Conservation (phyloP, 2,888 invertebrate species). For the Rhamphomyia laevipes region DNA sequence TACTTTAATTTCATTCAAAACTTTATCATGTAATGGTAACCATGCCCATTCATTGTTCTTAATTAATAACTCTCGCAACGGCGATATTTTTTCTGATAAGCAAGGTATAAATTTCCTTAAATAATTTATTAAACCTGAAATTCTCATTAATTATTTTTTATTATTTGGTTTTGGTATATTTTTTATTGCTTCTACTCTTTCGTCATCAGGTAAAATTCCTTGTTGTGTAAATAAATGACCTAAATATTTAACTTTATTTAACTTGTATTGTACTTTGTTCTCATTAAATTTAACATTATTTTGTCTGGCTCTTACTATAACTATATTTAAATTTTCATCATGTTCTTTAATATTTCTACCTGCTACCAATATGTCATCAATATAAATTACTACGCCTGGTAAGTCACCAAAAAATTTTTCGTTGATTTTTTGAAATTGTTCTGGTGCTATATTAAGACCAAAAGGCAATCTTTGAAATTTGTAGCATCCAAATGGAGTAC, state of each 20-base stretch:
- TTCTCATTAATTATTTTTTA: slow-evolving; percentile 19
- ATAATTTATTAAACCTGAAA: slow-evolving; percentile 20
- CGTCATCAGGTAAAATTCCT: slow-evolving; percentile 14
- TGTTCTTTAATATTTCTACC: slow-evolving; percentile 6
- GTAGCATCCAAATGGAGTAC: slow-evolving; percentile 11
- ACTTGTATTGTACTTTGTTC: slow-evolving; percentile 14
- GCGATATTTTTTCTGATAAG: slow-evolving; percentile 8
- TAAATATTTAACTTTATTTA: slow-evolving; percentile 18
- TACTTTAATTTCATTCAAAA: background rate
- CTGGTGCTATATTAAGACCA: slow-evolving; percentile 10
- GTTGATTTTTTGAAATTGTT: slow-evolving; percentile 8
- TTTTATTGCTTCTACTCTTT: slow-evolving; percentile 9
- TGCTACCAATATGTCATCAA: slow-evolving; percentile 9
- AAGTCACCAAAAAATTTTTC: slow-evolving; percentile 6
- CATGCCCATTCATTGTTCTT: slow-evolving; percentile 17
- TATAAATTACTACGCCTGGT: slow-evolving; percentile 2
- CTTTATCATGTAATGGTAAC: background rate
- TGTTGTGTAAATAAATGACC: slow-evolving; percentile 11
- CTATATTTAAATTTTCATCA: slow-evolving; percentile 7
- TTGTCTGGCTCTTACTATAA: slow-evolving; percentile 6
- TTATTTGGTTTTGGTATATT: slow-evolving; percentile 15
- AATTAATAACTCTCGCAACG: slow-evolving; percentile 15
- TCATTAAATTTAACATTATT: slow-evolving; percentile 9
- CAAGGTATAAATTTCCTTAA: slow-evolving; percentile 13
- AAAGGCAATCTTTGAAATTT: slow-evolving; percentile 13